Base-by-base conservation (phyloP, 2,888 invertebrate genomes). In the Nysson spinosus region DNA sequence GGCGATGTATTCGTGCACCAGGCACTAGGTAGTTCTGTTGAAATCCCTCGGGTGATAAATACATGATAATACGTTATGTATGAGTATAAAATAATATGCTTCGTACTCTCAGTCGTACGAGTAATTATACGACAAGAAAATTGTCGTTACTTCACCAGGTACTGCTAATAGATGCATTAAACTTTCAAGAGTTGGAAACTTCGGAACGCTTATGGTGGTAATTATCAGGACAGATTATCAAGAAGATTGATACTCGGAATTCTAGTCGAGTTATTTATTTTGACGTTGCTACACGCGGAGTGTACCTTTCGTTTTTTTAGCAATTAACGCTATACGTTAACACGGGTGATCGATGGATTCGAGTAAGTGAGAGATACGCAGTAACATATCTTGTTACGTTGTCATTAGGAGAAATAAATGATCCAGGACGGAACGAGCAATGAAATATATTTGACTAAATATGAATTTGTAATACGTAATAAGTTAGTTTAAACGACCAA, bases 401-500 rank as follows among this genome's bases (percentile, higher is more conserved):
- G 39, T 20, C 20, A n/a, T 39, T 12, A 5, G 4, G 39, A 2
- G 39, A 19, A 20, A 20, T 20, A 20, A 39, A 39, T 39, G 7
- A 39, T 39, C 39, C 40, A 40, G n/a, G 19, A 9, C n/a, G 11
- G 1, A 2, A 3, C 32, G 32, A 34, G 14, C 14, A 14, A 12
- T 6, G 37, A 37, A 37, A 37, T 11, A 17, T 19, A 37, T 37
- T 37, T 19, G 1, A 37, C 32, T 44, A 65, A 65, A 65, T 55
- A 65, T 44, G 63, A 55, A 62, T 66, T 47, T 35, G 50, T 42
- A 40, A 52, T 56, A 43, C 17, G 39, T 22, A 35, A 52, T 50
- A 66, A 70, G 72, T 52, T n/a, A 43, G 14, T 19, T 71, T 66
- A 67, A 71, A 66, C 64, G 58, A 42, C 44, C 51, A 51, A 63